Evolutionary conservation across 2,113 vertebrate genomes (phyloP).

Genomic region (Hystrix cristata): DNA sequence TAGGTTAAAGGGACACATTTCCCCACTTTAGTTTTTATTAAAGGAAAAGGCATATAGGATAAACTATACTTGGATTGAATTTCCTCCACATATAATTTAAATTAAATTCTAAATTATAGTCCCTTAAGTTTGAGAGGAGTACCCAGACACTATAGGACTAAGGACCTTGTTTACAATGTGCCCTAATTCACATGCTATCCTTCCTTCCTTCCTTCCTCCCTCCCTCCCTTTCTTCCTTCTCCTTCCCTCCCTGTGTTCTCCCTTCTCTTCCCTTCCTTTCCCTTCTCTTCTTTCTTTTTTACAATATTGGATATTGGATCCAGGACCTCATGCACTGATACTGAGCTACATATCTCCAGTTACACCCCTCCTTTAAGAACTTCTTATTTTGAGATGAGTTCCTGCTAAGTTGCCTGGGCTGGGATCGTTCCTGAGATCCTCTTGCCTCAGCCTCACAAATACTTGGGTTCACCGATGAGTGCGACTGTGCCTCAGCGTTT

Average conservation of each 20-base stretch:
- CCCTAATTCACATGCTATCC: neutral
- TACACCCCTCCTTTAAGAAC: neutral
- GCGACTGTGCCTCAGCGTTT: neutral
- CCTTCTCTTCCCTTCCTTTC: neutral
- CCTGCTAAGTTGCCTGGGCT: neutral
- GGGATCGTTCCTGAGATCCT: neutral
- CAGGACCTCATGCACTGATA: neutral
- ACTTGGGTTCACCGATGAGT: neutral
- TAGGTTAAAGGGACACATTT: constrained; percentile 62
- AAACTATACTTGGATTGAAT: neutral
- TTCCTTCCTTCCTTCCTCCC: no score
- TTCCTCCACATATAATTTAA: neutral
- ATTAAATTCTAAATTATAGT: constrained; percentile 39
- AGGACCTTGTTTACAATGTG: neutral
- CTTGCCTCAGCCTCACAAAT: neutral
- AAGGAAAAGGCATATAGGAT: neutral
- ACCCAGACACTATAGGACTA: neutral
- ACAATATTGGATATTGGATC: neutral
- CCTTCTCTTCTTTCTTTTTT: neutral
- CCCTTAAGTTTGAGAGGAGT: neutral
- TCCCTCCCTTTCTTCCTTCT: neutral
- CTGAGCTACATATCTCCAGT: neutral
- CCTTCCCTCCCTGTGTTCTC: no score
- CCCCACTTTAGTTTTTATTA: neutral
- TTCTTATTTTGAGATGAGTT: neutral